Conservation (phyloP, 2,888 invertebrate species). For the Athrips mouffetella region DNA sequence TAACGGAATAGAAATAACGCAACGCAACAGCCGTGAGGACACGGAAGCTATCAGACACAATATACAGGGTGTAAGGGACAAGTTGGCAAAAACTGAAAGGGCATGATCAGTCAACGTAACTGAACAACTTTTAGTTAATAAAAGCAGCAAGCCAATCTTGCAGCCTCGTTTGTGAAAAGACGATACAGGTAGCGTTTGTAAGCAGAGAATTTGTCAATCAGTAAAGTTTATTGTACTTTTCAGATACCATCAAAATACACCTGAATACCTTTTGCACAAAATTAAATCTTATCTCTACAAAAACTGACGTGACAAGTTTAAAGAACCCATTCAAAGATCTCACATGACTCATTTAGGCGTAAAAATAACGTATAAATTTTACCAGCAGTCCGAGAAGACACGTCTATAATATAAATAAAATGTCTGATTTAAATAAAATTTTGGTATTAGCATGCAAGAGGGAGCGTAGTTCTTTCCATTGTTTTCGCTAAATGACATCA, state of each 20-base stretch:
- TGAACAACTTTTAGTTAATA: too few species aligned
- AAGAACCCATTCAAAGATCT: conserved; percentile 57
- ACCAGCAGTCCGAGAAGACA: conserved; percentile 62
- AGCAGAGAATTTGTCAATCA: too few species aligned
- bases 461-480: conserved; percentile 66
- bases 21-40: conserved; percentile 46
- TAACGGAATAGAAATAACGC: conserved; percentile 64
- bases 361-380: conserved; percentile 73
- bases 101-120: too few species aligned
- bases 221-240: too few species aligned
- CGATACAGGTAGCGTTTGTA: too few species aligned
- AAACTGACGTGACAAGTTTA: conserved; percentile 29
- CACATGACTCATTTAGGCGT: conserved; percentile 67
- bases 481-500: conserved; percentile 78
- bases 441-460: conserved; percentile 63
- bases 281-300: conserved; percentile 40
- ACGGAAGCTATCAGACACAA: too few species aligned
- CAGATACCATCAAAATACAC: too few species aligned
- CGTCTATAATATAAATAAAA: conserved; percentile 70
- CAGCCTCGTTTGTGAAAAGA: too few species aligned
- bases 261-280: neutral
- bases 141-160: too few species aligned
- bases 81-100: too few species aligned
- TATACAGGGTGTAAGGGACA: too few species aligned
- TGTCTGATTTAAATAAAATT: conserved; percentile 74